Evolutionary conservation across 2,888 invertebrate species (phyloP), one percentile per base, ranked within the genome.

Genomic region (Eledona agricola): DNA sequence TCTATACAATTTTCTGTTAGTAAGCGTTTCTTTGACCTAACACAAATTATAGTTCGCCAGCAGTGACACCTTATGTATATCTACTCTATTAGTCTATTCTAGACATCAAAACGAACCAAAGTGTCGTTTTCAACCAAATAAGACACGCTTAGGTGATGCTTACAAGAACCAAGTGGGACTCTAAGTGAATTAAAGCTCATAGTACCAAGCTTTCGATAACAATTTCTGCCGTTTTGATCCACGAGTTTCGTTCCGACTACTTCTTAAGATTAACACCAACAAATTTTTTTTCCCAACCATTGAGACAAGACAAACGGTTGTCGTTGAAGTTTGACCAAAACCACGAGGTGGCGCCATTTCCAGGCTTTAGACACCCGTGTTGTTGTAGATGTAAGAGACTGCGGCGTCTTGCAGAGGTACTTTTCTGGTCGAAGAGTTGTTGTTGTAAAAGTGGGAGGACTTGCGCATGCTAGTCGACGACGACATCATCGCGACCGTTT

Each of bases 401-500:
- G 75, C 71, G 49, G 69, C 69, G 38, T 77, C 75, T 17, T 71
- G 67, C 3, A 66, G 59, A 62, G 79, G 71, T 22, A 73, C 58
- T 66, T 74, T 59, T 71, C 77, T 76, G 46, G 78, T 80, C 29
- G 81, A 80, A 11, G 80, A 80, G 58, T 73, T 80, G 69, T 82
- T 81, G 70, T 88, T 88, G 65, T 90, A 89, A 75, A 91, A 90
- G 71, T 90, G 90, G 62, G 90, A 91, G 7, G 91, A 91, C 70
- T 91, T 91, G 62, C 91, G 81, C 71, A 90, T 90, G 64, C 90
- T 89, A 0, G 91, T 90, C 34, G 91, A 90, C 1, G 91, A 90
- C 0, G 90, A 91, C 78, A 90, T 90, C 74, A 91, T 82, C 7
- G 90, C 89, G 11, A 92, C 90, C 5, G 91, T 90, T 73, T 92